Percentiles rank a stretch among this genome's conserved stretches.
phyloP scores from a whole-genome alignment of 2,113 vertebrate species.

The Polyodon spathula region DNA sequence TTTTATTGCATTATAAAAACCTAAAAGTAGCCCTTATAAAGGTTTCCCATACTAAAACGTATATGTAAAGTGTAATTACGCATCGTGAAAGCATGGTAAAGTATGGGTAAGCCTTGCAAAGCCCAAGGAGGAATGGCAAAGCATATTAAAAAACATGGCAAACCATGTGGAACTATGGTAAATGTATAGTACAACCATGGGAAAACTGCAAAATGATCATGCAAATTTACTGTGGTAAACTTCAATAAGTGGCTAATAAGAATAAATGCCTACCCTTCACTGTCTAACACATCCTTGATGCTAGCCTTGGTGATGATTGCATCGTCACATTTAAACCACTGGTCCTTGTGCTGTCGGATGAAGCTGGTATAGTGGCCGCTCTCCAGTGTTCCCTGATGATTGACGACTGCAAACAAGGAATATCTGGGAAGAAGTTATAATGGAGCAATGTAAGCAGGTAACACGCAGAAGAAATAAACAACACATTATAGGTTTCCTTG shows the following conservation, averaged over 20 bases:
- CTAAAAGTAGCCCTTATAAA: too few relatives aligned
- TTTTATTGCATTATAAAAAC: too few relatives aligned
- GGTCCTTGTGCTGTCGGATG: slow-evolving; percentile 98
- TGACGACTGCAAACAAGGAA: slow-evolving; percentile 97
- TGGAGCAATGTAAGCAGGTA: not conserved
- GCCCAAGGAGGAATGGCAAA: too few relatives aligned
- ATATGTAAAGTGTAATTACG: too few relatives aligned
- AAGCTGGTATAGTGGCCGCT: slow-evolving; percentile 98
- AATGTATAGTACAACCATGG: too few relatives aligned
- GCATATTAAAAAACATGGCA: too few relatives aligned
- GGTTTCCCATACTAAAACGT: too few relatives aligned
- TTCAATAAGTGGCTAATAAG: slow-evolving; percentile 6
- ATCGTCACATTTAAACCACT: slow-evolving; percentile 99
- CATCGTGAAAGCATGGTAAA: too few relatives aligned
- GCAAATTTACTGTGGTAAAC: not conserved
- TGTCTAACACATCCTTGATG: slow-evolving; percentile 97
- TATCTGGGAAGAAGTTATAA: slow-evolving; percentile 58
- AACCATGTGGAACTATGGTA: too few relatives aligned
- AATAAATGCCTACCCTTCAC: slow-evolving; percentile 88
- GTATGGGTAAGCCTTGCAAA: too few relatives aligned
- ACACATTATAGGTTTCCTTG: too few relatives aligned
- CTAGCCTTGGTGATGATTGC: slow-evolving; percentile 99
- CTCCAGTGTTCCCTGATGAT: slow-evolving; percentile 98
- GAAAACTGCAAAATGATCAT: too few relatives aligned
- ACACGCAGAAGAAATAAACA: not conserved